Evolutionary conservation across 2,113 vertebrate species (phyloP).

Genomic region (Poecilia latipinna): DNA sequence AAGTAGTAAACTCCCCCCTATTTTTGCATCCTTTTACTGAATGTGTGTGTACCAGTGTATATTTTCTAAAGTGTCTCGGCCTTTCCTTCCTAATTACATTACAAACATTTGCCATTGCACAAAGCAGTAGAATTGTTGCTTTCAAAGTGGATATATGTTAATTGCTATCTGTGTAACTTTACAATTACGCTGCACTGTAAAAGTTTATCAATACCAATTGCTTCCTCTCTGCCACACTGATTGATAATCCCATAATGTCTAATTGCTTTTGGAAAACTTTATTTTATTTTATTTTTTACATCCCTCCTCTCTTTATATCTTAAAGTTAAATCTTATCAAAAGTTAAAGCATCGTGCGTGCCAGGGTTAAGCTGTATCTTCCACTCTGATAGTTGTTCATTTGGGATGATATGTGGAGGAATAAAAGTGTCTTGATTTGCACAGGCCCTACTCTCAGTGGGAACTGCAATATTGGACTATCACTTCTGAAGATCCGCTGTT

Average conservation of each 20-base stretch:
- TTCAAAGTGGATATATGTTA: slow-evolving; percentile 7
- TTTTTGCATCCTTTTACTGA: neutral
- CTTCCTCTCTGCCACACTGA: slow-evolving; percentile 33
- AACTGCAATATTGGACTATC: slow-evolving; percentile 28
- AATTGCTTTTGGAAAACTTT: slow-evolving; percentile 19
- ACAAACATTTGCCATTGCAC: slow-evolving; percentile 5
- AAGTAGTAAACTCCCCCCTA: too few species aligned
- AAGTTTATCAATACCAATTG: slow-evolving; percentile 46
- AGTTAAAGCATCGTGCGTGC: slow-evolving; percentile 31
- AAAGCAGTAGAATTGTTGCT: neutral
- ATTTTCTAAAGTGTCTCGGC: neutral
- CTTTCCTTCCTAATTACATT: slow-evolving; percentile 1
- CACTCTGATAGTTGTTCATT: slow-evolving; percentile 39
- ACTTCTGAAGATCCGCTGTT: slow-evolving; percentile 31
- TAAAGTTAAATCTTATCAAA: slow-evolving; percentile 7
- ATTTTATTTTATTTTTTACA: slow-evolving; percentile 18
- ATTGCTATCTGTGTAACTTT: slow-evolving; percentile 39
- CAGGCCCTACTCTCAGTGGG: slow-evolving; percentile 22
- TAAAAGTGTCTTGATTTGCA: slow-evolving; percentile 49
- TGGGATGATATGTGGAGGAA: slow-evolving; percentile 55
- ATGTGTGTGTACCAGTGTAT: neutral
- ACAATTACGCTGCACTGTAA: slow-evolving; percentile 2
- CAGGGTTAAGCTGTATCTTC: slow-evolving; percentile 21
- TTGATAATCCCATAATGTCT: slow-evolving; percentile 52
- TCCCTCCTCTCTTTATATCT: slow-evolving; percentile 41